Base-by-base conservation (phyloP, 2,113 vertebrate genomes). In the Calyptomena viridis region DNA sequence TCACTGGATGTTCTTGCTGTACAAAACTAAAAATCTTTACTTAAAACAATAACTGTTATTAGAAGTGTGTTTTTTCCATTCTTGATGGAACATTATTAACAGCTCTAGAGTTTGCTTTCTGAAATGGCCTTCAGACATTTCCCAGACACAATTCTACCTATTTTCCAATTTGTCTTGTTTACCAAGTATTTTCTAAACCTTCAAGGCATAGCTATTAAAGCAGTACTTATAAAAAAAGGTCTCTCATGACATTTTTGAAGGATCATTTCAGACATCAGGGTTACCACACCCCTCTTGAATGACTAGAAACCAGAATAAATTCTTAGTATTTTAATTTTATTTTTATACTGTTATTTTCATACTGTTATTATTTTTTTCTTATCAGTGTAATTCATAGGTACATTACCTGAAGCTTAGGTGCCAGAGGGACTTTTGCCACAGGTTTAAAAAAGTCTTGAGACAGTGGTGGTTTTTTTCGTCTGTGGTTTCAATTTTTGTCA, bases 361-460 rank as follows among this genome's bases (percentile, higher is more conserved):
- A 96, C 95, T n/a, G n/a, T n/a, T n/a, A n/a, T n/a, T n/a, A n/a
- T n/a, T n/a, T n/a, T n/a, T n/a, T n/a, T n/a, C n/a, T n/a, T n/a
- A n/a, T n/a, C 35, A 80, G 62, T 56, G 89, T 20, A 77, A 46
- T 92, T 95, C 89, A 53, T n/a, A 66, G 59, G 55, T 82, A 71
- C 24, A 2, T 37, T 74, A 67, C 35, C 39, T 69, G 75, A 67
- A 64, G 53, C 69, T 95, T 73, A 66, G 22, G 46, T 87, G 23
- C 50, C 63, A 56, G 63, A 64, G 56, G 18, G 44, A 64, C 40
- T 47, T 78, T 84, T 85, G 53, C 55, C 56, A 47, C 40, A 31
- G 44, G 22, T 84, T 95, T 86, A 86, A 96, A 97, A 91, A 92
- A 91, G 67, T 56, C 46, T 78, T 62, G 79, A 91, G 90, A 68